phyloP scores from a whole-genome alignment of 2,113 vertebrate species.

The Xiphophorus hellerii region DNA sequence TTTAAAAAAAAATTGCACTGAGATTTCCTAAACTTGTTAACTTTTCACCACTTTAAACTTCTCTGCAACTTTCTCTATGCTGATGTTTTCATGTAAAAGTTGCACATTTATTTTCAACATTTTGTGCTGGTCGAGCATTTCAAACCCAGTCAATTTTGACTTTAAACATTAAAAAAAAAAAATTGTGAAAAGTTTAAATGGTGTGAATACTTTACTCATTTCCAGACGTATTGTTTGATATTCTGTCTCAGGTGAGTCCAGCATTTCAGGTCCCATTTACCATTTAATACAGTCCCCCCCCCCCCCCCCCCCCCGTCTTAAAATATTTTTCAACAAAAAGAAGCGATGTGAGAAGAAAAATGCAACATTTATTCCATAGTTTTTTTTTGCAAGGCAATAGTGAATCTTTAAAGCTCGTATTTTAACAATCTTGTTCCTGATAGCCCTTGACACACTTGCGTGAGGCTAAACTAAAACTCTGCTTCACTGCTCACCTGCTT shows the following conservation, averaged over 20 bases:
- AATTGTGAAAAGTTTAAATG: not conserved
- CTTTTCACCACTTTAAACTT: not conserved
- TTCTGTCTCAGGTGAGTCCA: not conserved
- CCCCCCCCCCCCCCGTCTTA: too few relatives aligned
- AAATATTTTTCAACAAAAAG: not conserved
- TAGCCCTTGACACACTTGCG: conserved; percentile 60
- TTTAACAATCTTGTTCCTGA: conserved; percentile 43
- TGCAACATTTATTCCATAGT: conserved; percentile 69
- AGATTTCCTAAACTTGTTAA: not conserved
- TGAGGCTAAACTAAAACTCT: conserved; percentile 44
- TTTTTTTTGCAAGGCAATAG: conserved; percentile 70
- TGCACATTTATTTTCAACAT: not conserved
- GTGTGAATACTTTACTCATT: not conserved
- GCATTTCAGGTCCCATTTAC: not conserved
- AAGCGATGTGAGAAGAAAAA: conserved; percentile 30
- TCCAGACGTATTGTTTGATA: not conserved
- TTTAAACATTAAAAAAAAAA: not conserved
- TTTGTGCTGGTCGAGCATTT: not conserved
- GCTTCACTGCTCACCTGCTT: conserved; percentile 13
- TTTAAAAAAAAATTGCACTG: too few relatives aligned
- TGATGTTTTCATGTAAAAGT: not conserved
- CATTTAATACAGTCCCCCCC: not conserved
- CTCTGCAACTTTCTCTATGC: not conserved
- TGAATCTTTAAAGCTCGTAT: conserved; percentile 73
- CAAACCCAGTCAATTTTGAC: not conserved